Percentiles rank a stretch among this genome's conserved stretches.
Conservation (phyloP, 2,888 invertebrate species). For the Myopa testacea region DNA sequence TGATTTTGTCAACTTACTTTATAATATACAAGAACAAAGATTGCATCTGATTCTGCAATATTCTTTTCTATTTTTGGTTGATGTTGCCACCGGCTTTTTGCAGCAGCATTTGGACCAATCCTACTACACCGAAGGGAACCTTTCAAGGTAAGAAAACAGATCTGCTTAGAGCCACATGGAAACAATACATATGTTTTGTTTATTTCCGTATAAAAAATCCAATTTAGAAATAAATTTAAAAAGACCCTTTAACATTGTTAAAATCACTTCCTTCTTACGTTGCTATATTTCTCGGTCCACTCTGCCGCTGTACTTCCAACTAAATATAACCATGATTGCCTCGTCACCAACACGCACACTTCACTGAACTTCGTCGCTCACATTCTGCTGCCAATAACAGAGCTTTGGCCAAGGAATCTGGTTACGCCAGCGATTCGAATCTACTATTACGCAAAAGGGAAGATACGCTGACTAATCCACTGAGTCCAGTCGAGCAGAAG, state of each 20-base stretch:
- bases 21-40: neutral
- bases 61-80: too few relatives aligned
- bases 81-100: neutral
- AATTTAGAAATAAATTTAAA: neutral
- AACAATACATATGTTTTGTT: neutral
- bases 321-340: neutral
- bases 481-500: conserved; percentile 86
- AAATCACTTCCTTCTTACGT: neutral
- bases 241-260: neutral
- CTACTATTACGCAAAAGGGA: conserved; percentile 85
- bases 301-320: neutral
- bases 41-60: too few relatives aligned
- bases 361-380: neutral
- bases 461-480: conserved; percentile 72
- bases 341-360: neutral
- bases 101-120: conserved; percentile 79
- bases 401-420: conserved; percentile 87
- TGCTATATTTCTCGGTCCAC: neutral
- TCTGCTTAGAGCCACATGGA: neutral
- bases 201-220: too few relatives aligned
- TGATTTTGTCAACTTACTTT: neutral
- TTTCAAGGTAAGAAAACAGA: conserved; percentile 76
- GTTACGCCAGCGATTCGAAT: conserved; percentile 92
- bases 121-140: conserved; percentile 80
- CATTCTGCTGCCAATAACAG: conserved; percentile 67